These are phyloP conservation scores for Rhea americana DNA, from an alignment of 2,113 vertebrate genomes.

Conservation along the genomic window DNA sequence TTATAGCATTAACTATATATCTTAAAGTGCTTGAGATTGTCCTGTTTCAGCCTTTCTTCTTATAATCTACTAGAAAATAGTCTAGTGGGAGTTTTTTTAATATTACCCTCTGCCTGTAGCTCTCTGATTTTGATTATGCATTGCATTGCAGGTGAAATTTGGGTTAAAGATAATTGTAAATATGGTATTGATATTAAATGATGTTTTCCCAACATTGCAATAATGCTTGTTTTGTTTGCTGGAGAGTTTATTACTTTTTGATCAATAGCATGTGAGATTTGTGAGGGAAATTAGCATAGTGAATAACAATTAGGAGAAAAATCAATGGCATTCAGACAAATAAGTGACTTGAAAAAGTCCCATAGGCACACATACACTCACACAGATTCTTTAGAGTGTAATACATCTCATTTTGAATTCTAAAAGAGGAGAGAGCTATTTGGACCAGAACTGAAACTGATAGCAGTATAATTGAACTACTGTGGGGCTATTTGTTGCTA, in stretches of 20 bases:
- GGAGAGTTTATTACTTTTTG: slow-evolving; percentile 91
- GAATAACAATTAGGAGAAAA: slow-evolving; percentile 92
- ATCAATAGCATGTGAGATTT: slow-evolving; percentile 93
- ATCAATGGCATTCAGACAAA: slow-evolving; percentile 94
- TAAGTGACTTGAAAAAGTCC: slow-evolving; percentile 84
- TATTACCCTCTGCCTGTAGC: slow-evolving; percentile 2
- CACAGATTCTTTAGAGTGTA: slow-evolving; percentile 76
- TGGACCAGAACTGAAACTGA: slow-evolving; percentile 63
- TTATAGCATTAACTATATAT: slow-evolving; percentile 1
- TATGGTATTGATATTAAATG: slow-evolving; percentile 89
- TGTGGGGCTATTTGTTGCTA: slow-evolving; percentile 58
- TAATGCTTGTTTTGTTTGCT: slow-evolving; percentile 91
- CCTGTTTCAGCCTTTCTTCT: slow-evolving; percentile 5
- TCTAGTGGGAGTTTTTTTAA: slow-evolving; percentile 33
- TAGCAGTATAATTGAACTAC: slow-evolving; percentile 68
- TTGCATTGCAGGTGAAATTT: slow-evolving; percentile 77
- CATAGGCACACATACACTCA: slow-evolving; percentile 73
- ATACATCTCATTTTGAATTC: slow-evolving; percentile 79
- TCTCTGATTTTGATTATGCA: slow-evolving; percentile 78
- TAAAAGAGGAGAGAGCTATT: slow-evolving; percentile 45
- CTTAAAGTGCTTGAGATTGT: slow-evolving; percentile 32
- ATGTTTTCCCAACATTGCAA: slow-evolving; percentile 92
- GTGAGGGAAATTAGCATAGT: slow-evolving; percentile 93
- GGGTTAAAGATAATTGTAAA: slow-evolving; percentile 92
- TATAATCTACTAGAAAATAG: slow-evolving; percentile 36